Base-by-base conservation (phyloP, 2,888 invertebrate genomes). In the Prionchulus punctatus region DNA sequence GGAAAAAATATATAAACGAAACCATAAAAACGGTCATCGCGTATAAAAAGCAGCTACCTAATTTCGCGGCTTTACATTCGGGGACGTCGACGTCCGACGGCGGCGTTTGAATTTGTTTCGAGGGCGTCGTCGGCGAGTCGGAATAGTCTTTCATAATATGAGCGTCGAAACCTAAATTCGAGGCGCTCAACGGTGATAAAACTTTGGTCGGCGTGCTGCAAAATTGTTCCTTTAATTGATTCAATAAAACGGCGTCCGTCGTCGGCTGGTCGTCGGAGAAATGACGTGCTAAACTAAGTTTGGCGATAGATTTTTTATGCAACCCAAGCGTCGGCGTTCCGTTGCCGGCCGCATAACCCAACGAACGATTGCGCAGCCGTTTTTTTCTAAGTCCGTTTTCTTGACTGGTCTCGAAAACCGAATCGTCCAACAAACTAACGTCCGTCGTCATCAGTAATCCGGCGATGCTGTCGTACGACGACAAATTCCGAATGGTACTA, bases 371-470 rank as follows among this genome's bases (percentile, higher is more conserved):
- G 7, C 36, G 36, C 12, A 36, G 18, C 18, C 36, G 36, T 36
- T 36, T 36, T 18, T 7, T n/a, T n/a, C n/a, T n/a, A n/a, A n/a
- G n/a, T n/a, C n/a, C 36, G 36, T 18, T 18, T 36, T 36, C 12
- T 36, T 12, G 18, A 36, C 36, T 36, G 18, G 7, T 36, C 36
- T 36, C 36, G 23, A 45, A 45, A 7, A 45, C 47, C 7, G 47
- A 45, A 12, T 12, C 12, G 23, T 45, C 47, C 18, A 45, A 12
- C 18, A 28, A 18, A 25, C 23, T 36, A 4, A 31, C 25, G 25
- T 42, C 30, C 21, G 73, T 72, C 21, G 76, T 73, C 69, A 79
- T 80, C 53, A 80, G 68, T 42, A 79, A 65, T 1, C 79, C 79
- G 27, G 79, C 79, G 61, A 77, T 74, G 62, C 71, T 73, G 31